These are phyloP conservation scores for Argopecten irradians DNA, from an alignment of 1,140 invertebrate species.

Conservation along the genomic window DNA sequence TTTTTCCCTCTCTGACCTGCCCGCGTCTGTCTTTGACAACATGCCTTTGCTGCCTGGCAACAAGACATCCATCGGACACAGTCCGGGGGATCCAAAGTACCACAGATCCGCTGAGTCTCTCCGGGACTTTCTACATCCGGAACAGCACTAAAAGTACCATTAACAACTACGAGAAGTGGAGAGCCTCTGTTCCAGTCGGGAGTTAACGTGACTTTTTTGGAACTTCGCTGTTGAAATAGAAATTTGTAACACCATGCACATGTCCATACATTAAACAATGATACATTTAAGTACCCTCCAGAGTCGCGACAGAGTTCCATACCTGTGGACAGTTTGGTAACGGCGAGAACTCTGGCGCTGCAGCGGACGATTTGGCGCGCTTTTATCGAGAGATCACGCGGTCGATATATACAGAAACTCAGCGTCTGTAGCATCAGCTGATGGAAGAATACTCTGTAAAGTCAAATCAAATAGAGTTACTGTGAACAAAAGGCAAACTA, in stretches of 20 bases:
- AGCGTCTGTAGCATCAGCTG: not conserved
- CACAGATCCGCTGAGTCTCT: constrained; percentile 10
- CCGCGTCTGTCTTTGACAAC: constrained; percentile 31
- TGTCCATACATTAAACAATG: constrained; percentile 30
- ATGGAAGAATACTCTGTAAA: not conserved
- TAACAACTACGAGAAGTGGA: not conserved
- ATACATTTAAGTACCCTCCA: constrained; percentile 25
- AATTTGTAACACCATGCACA: constrained; percentile 29
- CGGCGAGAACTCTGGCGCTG: not conserved
- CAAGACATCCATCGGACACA: constrained; percentile 37
- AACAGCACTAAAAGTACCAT: not conserved
- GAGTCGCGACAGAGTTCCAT: constrained; percentile 28
- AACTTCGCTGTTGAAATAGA: constrained; percentile 12
- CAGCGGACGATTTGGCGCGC: not conserved
- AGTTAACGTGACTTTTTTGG: not conserved
- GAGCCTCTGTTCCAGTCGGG: constrained; percentile 29
- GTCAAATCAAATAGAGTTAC: not conserved
- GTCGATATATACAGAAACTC: not conserved
- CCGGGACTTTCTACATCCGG: not conserved
- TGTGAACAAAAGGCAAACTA: not conserved
- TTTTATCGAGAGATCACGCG: not conserved
- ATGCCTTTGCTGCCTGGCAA: constrained; percentile 3
- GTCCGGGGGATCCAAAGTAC: constrained; percentile 12
- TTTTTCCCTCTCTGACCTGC: not conserved
- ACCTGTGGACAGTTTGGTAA: not conserved